Conservation (phyloP, 2,797 vertebrate species). For the Tragelaphus eurycerus region DNA sequence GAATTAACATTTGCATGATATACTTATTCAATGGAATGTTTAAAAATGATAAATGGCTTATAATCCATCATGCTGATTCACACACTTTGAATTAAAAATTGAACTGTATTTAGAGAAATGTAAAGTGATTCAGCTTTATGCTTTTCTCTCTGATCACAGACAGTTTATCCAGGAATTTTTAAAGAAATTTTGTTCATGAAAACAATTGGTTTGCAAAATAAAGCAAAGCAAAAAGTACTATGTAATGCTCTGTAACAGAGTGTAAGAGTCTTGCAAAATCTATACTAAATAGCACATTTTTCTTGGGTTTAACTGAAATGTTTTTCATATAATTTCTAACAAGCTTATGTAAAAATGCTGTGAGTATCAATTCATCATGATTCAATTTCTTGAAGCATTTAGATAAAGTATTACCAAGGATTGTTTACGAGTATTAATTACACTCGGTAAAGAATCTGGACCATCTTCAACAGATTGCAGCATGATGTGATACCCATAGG, state of each 20-base stretch:
- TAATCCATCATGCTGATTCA: background rate
- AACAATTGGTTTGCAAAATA: slow-evolving; percentile 10
- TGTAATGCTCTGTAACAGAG: background rate
- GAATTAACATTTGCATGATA: background rate
- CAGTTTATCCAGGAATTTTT: background rate
- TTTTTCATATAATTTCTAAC: background rate
- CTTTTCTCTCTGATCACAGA: background rate
- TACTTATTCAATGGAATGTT: background rate
- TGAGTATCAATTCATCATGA: background rate
- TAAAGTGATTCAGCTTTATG: slow-evolving; percentile 2
- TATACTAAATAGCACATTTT: background rate
- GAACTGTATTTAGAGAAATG: background rate
- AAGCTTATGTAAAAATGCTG: background rate
- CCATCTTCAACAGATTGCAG: background rate
- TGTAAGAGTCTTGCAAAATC: background rate
- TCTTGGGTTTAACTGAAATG: background rate
- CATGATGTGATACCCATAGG: background rate
- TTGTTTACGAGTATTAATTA: background rate
- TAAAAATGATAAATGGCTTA: background rate
- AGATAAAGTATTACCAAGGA: background rate
- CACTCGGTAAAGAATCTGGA: background rate
- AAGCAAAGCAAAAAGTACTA: background rate
- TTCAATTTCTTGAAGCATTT: slow-evolving; percentile 21
- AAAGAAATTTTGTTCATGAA: background rate
- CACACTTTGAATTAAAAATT: background rate